Evolutionary conservation across 2,113 vertebrate species (phyloP), one percentile per base, ranked within the genome.

Genomic region (Pica pica): DNA sequence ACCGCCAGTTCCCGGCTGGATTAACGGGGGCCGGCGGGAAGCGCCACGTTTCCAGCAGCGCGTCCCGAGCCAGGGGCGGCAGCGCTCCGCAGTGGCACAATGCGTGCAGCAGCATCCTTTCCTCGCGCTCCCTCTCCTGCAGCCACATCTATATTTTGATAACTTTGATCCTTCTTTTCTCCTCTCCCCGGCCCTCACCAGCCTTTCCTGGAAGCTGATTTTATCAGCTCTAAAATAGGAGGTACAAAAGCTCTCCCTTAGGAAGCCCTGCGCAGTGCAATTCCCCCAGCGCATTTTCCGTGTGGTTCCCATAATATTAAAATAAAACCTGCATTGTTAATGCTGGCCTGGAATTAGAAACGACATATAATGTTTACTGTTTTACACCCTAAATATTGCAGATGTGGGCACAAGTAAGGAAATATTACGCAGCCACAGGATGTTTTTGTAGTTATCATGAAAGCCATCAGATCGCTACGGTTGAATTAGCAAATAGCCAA

Each of bases 141-240:
- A 28, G 56, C 41, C 55, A 1, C 17, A 28, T 16, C 30, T 28
- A 2, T 33, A 20, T 37, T 47, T 50, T 55, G 73, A 20, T 39
- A 28, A 49, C 88, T 97, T 97, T 93, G 92, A 96, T 97, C 91
- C 37, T 67, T 82, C 80, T 94, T 87, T 96, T 90, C 65, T 95
- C 60, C 67, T 80, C 93, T 96, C 85, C 68, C 84, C 28, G 56
- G 87, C 88, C 82, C 60, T 94, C n/a, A 9, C 61, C 41, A 64
- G 76, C 78, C 80, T 75, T 97, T 94, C 84, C 92, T 87, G 89
- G 83, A 95, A 97, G 69, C 70, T 76, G 90, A 83, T 93, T 70
- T 94, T 91, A 88, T 91, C 90, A 61, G 44, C 13, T 94, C 69
- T 71, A 89, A 68, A 94, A 69, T 2, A 27, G 35, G 44, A 83